phyloP scores from a whole-genome alignment of 2,113 vertebrate species.

The Tragelaphus imberbis region DNA sequence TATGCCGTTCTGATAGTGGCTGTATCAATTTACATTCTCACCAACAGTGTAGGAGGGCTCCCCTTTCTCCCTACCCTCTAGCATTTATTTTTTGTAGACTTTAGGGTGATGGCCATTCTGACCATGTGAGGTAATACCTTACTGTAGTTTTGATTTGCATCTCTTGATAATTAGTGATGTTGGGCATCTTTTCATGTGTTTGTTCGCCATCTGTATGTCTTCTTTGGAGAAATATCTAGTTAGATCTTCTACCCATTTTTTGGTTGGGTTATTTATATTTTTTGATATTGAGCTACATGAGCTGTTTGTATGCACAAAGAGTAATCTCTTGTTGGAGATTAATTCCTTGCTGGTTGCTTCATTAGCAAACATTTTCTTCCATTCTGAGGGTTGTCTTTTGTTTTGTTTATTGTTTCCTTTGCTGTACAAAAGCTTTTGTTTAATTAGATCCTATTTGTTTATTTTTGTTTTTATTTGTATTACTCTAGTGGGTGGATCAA shows the following conservation, averaged over 20 bases:
- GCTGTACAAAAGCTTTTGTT: neutral
- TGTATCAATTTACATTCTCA: neutral
- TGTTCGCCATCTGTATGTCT: neutral
- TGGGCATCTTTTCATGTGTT: neutral
- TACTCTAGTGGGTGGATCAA: neutral
- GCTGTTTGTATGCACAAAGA: neutral
- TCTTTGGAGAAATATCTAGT: neutral
- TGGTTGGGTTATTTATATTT: neutral
- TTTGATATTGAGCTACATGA: neutral
- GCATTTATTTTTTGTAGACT: neutral
- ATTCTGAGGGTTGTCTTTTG: neutral
- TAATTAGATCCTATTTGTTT: neutral
- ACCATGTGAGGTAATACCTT: neutral
- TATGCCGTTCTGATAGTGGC: neutral
- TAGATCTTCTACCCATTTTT: neutral
- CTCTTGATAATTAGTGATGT: neutral
- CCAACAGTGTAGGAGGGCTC: neutral
- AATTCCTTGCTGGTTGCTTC: neutral
- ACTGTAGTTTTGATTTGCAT: neutral
- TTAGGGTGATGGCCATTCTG: neutral
- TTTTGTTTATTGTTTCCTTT: neutral
- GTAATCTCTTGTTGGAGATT: neutral
- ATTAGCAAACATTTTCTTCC: neutral
- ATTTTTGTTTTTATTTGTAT: neutral
- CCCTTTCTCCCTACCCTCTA: neutral